Evolutionary conservation across 1,140 invertebrate species (phyloP).

Genomic region (Trinorchestia longiramus): DNA sequence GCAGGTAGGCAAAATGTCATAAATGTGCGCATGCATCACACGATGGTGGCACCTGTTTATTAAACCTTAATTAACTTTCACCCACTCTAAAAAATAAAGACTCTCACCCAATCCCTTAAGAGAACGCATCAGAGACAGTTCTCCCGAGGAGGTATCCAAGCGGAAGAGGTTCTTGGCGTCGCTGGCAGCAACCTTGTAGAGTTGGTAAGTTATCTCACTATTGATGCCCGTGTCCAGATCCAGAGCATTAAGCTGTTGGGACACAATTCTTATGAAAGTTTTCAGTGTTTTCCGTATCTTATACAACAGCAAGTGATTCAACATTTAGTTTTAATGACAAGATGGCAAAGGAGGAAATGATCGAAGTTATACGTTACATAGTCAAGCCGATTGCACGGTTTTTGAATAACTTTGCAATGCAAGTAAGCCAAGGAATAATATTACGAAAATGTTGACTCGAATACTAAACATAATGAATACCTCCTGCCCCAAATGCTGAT

Average conservation of each 20-base stretch:
- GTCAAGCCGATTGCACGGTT: too few species aligned
- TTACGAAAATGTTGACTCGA: too few species aligned
- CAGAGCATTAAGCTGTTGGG: background rate
- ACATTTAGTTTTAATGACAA: background rate
- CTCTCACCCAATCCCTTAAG: background rate
- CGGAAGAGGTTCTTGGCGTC: slow-evolving; percentile 43
- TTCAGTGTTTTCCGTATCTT: background rate
- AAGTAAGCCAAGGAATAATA: too few species aligned
- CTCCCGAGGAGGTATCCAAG: slow-evolving; percentile 77
- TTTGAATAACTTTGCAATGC: too few species aligned
- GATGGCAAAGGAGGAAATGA: background rate
- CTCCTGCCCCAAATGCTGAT: too few species aligned
- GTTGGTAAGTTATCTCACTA: slow-evolving; percentile 43
- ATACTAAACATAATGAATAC: too few species aligned
- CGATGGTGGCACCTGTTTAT: background rate
- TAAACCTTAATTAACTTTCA: background rate
- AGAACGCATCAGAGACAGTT: background rate
- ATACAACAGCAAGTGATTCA: background rate
- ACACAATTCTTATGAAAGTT: background rate
- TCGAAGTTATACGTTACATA: background rate
- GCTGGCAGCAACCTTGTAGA: slow-evolving; percentile 43
- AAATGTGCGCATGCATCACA: too few species aligned
- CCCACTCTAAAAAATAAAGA: background rate
- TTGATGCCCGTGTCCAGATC: slow-evolving; percentile 50
- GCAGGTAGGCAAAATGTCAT: too few species aligned